Percentiles rank a stretch among this genome's conserved stretches.
These are phyloP conservation scores for Zaprionus gabonicus DNA, from an alignment of 1,140 invertebrate genomes.

Conservation along the genomic window DNA sequence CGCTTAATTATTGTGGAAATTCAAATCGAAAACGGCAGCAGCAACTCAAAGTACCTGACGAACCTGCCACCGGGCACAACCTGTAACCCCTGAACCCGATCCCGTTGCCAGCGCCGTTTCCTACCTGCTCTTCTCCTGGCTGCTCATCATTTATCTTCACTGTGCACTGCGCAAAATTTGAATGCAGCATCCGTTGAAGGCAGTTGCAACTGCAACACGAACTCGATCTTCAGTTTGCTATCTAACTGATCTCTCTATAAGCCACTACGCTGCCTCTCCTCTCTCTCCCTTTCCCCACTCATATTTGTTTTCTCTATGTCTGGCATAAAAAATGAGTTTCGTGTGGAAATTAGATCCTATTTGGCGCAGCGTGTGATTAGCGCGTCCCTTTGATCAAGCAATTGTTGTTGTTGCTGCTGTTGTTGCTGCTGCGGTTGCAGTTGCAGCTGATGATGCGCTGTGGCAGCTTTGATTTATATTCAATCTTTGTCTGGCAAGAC, in stretches of 20 bases:
- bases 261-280: neutral
- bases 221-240: neutral
- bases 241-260: conserved; percentile 72
- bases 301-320: conserved; percentile 32
- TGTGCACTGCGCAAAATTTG: conserved; percentile 82
- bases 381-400: conserved; percentile 69
- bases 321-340: conserved; percentile 62
- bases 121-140: conserved; percentile 28
- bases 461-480: conserved; percentile 76
- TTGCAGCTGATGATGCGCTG: conserved; percentile 35
- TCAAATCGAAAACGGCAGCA: conserved; percentile 67
- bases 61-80: conserved; percentile 10
- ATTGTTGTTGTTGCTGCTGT: neutral
- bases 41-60: conserved; percentile 46
- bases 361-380: conserved; percentile 82
- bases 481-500: conserved; percentile 52
- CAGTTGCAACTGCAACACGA: conserved; percentile 33
- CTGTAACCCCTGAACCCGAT: neutral
- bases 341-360: conserved; percentile 83
- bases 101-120: neutral
- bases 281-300: conserved; percentile 5
- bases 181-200: conserved; percentile 58
- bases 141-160: conserved; percentile 76
- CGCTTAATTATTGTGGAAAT: conserved; percentile 81
- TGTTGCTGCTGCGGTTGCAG: conserved; percentile 10